Evolutionary conservation across 2,888 invertebrate genomes (phyloP).

Genomic region (Sycophila texana): DNA sequence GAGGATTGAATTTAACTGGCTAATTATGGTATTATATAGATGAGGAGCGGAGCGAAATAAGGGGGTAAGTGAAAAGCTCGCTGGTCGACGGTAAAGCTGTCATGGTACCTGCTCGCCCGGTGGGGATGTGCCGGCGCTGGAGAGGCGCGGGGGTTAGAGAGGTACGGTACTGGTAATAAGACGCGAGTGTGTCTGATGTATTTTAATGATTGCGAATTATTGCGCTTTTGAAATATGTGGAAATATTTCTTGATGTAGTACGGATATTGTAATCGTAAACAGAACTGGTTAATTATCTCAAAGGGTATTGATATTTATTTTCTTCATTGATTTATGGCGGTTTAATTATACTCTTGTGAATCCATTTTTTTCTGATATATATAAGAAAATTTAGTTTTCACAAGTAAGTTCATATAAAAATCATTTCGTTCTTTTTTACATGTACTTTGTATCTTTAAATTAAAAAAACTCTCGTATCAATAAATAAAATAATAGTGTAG

Average conservation of each 20-base stretch:
- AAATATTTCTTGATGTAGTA: not conserved
- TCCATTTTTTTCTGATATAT: too few relatives aligned
- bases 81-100: constrained; percentile 48
- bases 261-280: too few relatives aligned
- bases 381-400: too few relatives aligned
- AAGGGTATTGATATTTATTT: too few relatives aligned
- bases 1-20: constrained; percentile 17
- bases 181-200: constrained; percentile 43
- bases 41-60: constrained; percentile 29
- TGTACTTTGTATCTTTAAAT: too few relatives aligned
- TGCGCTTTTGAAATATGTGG: not conserved
- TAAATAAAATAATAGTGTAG: too few relatives aligned
- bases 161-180: constrained; percentile 41
- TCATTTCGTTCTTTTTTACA: too few relatives aligned
- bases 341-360: too few relatives aligned
- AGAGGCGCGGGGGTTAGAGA: constrained; percentile 12
- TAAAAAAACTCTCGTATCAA: too few relatives aligned
- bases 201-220: constrained; percentile 43
- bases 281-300: too few relatives aligned
- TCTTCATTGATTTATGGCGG: too few relatives aligned
- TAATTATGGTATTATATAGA: constrained; percentile 43
- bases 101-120: constrained; percentile 22
- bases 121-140: constrained; percentile 14
- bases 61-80: constrained; percentile 50
- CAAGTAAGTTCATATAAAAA: too few relatives aligned